These are phyloP conservation scores for Speoplatyrhinus poulsoni DNA, from an alignment of 2,113 vertebrate genomes.

Conservation along the genomic window DNA sequence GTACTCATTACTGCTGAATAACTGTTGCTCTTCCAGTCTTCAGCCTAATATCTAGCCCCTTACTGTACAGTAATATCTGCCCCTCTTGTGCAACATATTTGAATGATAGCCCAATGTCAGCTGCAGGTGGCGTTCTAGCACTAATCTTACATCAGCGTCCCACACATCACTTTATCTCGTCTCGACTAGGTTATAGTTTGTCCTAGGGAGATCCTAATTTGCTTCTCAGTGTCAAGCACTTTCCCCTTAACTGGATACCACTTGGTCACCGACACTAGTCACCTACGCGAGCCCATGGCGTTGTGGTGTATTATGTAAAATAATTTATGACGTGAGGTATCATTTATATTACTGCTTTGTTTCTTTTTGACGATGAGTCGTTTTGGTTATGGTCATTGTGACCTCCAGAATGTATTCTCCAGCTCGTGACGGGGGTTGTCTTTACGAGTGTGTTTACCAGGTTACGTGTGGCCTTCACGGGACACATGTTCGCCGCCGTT, in stretches of 20 bases:
- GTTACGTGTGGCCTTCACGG: conserved; percentile 36
- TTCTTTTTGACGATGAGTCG: no score
- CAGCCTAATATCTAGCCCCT: not conserved
- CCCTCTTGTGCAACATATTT: not conserved
- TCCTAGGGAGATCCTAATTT: no score
- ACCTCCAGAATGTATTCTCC: no score
- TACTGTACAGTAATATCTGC: not conserved
- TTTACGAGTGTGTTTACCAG: conserved; percentile 50
- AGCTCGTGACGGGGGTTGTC: conserved; percentile 22
- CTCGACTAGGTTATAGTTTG: not conserved
- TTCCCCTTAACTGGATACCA: no score
- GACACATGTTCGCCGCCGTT: conserved; percentile 26
- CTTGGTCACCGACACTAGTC: no score
- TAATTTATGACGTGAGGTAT: no score
- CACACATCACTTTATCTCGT: conserved; percentile 8
- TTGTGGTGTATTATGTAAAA: no score
- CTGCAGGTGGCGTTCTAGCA: conserved; percentile 56
- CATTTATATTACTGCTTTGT: no score
- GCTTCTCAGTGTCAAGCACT: no score
- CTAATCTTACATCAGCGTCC: conserved; percentile 3
- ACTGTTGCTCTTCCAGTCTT: conserved; percentile 3
- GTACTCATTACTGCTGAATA: not conserved
- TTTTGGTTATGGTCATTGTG: no score
- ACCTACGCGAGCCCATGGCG: no score
- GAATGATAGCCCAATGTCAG: no score